Percentiles rank a stretch among this genome's conserved stretches.
Evolutionary conservation across 1,140 invertebrate genomes (phyloP).

Genomic region (Phymastichus coffea): DNA sequence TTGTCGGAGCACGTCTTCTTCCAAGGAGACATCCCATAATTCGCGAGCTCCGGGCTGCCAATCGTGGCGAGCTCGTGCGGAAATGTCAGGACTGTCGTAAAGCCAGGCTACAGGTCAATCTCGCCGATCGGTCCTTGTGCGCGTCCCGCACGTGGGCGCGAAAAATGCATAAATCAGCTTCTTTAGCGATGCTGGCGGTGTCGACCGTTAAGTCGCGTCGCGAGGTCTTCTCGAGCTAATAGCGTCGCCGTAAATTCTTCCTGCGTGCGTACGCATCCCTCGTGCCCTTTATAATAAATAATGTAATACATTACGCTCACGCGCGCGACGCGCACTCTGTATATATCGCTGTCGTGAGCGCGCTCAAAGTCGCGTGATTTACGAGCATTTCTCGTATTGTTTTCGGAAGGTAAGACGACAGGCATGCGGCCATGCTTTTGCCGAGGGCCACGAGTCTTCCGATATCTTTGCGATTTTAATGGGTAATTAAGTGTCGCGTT

Average conservation of each 20-base stretch:
- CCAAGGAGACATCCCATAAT: no score
- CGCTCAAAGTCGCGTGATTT: neutral
- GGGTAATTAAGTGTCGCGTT: no score
- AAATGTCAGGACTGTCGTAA: neutral
- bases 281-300: neutral
- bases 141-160: neutral
- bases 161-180: slow-evolving; percentile 17
- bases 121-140: no score
- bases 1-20: no score
- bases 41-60: no score
- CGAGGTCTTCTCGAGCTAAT: slow-evolving; percentile 8
- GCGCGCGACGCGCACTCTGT: neutral
- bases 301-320: no score
- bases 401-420: no score
- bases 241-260: slow-evolving; percentile 12
- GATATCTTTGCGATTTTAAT: no score
- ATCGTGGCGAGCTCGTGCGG: no score
- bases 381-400: neutral
- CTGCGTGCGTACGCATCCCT: neutral
- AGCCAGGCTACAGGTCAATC: neutral
- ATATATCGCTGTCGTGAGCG: neutral
- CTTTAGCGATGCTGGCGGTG: neutral
- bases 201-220: slow-evolving; percentile 8
- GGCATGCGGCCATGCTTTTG: no score
- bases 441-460: no score